phyloP scores from a whole-genome alignment of 2,797 vertebrate genomes.

The Toxotes lorentzi region DNA sequence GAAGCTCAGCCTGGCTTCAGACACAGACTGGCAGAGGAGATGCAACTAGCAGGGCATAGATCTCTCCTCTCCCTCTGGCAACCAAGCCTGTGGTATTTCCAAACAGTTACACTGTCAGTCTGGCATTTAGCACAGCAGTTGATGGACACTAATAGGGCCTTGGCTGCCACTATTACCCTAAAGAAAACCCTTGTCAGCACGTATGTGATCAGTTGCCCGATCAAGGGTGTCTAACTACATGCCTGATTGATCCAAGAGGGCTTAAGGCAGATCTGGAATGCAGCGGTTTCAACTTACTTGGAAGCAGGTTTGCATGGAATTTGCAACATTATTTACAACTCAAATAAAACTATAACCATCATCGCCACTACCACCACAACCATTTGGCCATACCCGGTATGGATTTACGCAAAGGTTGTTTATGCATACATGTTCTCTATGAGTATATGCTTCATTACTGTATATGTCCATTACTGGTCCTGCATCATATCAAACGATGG shows the following conservation, averaged over 20 bases:
- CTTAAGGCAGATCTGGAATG: slow-evolving; percentile 30
- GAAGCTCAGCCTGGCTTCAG: slow-evolving; percentile 51
- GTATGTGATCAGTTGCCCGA: slow-evolving; percentile 62
- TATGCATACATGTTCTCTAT: background rate
- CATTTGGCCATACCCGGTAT: background rate
- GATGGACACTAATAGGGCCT: slow-evolving; percentile 80
- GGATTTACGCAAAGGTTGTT: slow-evolving; percentile 1
- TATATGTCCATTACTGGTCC: background rate
- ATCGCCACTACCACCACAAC: background rate
- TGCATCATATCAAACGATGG: background rate
- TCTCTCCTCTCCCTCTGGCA: slow-evolving; percentile 51
- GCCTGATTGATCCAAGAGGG: slow-evolving; percentile 56
- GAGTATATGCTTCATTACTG: background rate
- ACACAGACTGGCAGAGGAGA: slow-evolving; percentile 56
- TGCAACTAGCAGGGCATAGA: slow-evolving; percentile 51
- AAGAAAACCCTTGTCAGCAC: slow-evolving; percentile 69
- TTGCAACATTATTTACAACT: slow-evolving; percentile 1
- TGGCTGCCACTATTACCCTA: slow-evolving; percentile 67
- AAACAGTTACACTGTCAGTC: slow-evolving; percentile 68
- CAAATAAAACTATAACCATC: background rate
- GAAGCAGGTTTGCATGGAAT: slow-evolving; percentile 8
- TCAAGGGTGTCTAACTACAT: slow-evolving; percentile 57
- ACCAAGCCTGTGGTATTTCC: slow-evolving; percentile 62
- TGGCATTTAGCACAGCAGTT: slow-evolving; percentile 73
- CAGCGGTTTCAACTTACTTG: slow-evolving; percentile 19